Percentiles rank a stretch among this genome's conserved stretches.
phyloP scores from a whole-genome alignment of 2,113 vertebrate genomes.

The Diadophis punctatus region DNA sequence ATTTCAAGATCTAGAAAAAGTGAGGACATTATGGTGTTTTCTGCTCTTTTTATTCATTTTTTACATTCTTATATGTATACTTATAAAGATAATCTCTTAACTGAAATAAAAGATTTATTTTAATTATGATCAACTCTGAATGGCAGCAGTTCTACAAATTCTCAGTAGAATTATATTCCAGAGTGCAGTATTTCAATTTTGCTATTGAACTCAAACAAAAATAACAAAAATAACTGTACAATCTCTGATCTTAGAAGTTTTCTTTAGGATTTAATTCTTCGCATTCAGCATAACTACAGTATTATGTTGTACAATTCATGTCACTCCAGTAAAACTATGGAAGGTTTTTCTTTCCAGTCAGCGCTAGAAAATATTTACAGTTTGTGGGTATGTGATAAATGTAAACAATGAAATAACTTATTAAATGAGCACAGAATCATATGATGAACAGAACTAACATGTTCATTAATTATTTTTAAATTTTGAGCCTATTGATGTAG shows the following conservation, averaged over 20 bases:
- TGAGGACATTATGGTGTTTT: not conserved
- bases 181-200: not conserved
- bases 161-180: not conserved
- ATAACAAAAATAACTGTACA: not conserved
- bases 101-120: not conserved
- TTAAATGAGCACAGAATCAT: not conserved
- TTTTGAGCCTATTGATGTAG: not conserved
- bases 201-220: not conserved
- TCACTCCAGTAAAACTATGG: not conserved
- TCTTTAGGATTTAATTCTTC: not conserved
- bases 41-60: not conserved
- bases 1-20: not conserved
- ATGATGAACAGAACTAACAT: not conserved
- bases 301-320: not conserved
- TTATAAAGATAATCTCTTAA: conserved; percentile 40
- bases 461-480: not conserved
- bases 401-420: not conserved
- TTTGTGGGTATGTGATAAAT: not conserved
- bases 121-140: not conserved
- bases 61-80: conserved; percentile 3
- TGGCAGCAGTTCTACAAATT: not conserved
- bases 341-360: not conserved
- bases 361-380: not conserved
- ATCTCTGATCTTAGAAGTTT: not conserved
- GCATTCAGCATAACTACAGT: not conserved